Evolutionary conservation across 2,113 vertebrate species (phyloP), one percentile per base, ranked within the genome.

Genomic region (Camelus dromedarius): DNA sequence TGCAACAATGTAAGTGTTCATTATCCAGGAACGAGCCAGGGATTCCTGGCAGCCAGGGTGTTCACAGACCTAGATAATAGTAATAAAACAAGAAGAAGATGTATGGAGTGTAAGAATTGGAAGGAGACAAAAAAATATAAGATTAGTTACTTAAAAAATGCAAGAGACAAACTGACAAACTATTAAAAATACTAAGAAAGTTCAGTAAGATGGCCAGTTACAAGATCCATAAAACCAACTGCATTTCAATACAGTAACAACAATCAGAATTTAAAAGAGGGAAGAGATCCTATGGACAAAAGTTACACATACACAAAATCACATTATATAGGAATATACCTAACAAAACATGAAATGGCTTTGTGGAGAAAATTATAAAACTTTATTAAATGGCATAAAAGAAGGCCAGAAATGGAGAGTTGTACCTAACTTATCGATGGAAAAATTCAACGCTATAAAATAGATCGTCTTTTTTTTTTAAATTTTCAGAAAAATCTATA

Each of bases 301-400:
- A 80, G 24, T 20, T 91, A 50, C 35, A 8, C 72, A 52, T 32
- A 56, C 10, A 26, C 50, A 19, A 58, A 38, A 92, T 8, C 60
- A 16, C 20, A 15, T 50, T 81, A 30, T 52, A 52, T 2, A 75
- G 77, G 18, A 93, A 67, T 35, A 86, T n/a, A 87, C 10, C 6
- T 46, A n/a, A 88, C 1, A 76, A 85, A 91, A 42, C 38, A 75
- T 66, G 26, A 95, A 82, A 64, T 4, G n/a, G 38, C 28, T 85
- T 76, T 56, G 28, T 64, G 22, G 46, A 62, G 10, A 93, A 91
- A 81, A 89, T 38, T 10, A 84, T 60, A 66, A 91, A 86, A 84
- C 26, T 76, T 75, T 91, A 85, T 46, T 89, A 81, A 60, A 94
- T 7, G 67, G 38, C 13, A 90, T 9, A 87, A 91, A 81, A 83